A percentile compares a stretch with the other conserved stretches of the same genome.
Evolutionary conservation across 2,113 vertebrate species (phyloP).

Genomic region (Gobiocypris rarus): DNA sequence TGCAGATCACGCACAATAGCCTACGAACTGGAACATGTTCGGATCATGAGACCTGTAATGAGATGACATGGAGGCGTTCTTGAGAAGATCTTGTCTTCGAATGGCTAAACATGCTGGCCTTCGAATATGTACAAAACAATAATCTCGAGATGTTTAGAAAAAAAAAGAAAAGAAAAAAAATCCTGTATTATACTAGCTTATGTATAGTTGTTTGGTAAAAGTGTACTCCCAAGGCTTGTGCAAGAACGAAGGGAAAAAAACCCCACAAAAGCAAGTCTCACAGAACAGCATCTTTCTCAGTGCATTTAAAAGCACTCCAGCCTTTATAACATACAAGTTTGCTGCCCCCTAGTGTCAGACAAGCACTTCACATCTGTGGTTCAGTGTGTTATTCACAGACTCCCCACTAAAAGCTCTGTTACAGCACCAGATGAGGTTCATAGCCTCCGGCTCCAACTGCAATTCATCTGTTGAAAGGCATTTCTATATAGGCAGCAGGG

Average conservation of each 20-base stretch:
- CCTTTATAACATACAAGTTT: slow-evolving; percentile 67
- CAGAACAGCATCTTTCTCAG: neutral
- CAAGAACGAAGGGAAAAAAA: neutral
- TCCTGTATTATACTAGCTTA: neutral
- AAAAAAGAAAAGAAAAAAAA: too few species aligned
- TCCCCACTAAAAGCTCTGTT: slow-evolving; percentile 52
- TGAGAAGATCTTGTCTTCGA: neutral
- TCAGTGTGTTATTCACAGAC: slow-evolving; percentile 35
- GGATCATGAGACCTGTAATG: slow-evolving; percentile 20
- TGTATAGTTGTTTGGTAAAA: neutral
- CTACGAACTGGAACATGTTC: slow-evolving; percentile 32
- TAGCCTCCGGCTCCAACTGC: slow-evolving; percentile 20
- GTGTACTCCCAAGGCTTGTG: neutral
- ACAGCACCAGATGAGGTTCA: slow-evolving; percentile 33
- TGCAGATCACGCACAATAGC: slow-evolving; percentile 31
- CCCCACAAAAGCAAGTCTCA: neutral
- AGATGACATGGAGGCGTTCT: slow-evolving; percentile 15
- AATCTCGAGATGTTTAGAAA: neutral
- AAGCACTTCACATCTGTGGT: neutral
- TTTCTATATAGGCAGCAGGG: slow-evolving; percentile 57
- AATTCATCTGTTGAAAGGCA: slow-evolving; percentile 49
- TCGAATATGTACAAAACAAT: neutral
- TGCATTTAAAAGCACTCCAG: slow-evolving; percentile 13
- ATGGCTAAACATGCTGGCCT: neutral
- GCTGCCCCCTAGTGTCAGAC: slow-evolving; percentile 78